Percentiles rank a stretch among this genome's conserved stretches.
Evolutionary conservation across 2,797 vertebrate genomes (phyloP).

Genomic region (Poeciliopsis paucimaculata): DNA sequence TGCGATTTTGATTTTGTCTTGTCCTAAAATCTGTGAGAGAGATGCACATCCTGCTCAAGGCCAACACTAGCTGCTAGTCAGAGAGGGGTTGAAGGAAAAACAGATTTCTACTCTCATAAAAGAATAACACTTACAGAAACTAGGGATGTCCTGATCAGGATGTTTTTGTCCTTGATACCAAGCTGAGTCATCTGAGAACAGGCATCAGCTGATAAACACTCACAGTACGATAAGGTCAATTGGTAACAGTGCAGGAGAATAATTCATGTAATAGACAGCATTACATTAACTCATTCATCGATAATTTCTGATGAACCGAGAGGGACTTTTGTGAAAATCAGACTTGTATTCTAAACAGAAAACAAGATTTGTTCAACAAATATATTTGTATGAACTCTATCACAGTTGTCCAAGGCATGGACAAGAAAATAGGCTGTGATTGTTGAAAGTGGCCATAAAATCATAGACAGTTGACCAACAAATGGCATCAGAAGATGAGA

Average conservation of each 20-base stretch:
- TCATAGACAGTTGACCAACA: not conserved
- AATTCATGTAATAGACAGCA: not conserved
- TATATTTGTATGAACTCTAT: not conserved
- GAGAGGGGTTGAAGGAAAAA: constrained; percentile 9
- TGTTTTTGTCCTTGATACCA: not conserved
- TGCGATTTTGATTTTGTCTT: constrained; percentile 38
- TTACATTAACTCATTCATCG: not conserved
- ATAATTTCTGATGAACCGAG: not conserved
- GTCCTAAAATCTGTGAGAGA: constrained; percentile 27
- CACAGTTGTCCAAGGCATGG: not conserved
- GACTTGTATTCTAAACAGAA: not conserved
- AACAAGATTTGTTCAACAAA: not conserved
- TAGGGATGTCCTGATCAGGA: not conserved
- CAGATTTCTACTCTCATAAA: not conserved
- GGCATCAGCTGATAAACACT: not conserved
- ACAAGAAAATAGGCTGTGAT: not conserved
- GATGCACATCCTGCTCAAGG: constrained; percentile 32
- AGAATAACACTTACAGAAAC: not conserved
- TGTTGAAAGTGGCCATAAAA: not conserved
- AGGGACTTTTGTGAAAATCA: not conserved
- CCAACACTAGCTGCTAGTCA: constrained; percentile 7
- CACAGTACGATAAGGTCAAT: not conserved
- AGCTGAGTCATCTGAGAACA: not conserved
- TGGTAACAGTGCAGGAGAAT: not conserved
- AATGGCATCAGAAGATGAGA: not conserved